Base-by-base conservation (phyloP, 2,113 vertebrate species). In the Poecilia latipinna region DNA sequence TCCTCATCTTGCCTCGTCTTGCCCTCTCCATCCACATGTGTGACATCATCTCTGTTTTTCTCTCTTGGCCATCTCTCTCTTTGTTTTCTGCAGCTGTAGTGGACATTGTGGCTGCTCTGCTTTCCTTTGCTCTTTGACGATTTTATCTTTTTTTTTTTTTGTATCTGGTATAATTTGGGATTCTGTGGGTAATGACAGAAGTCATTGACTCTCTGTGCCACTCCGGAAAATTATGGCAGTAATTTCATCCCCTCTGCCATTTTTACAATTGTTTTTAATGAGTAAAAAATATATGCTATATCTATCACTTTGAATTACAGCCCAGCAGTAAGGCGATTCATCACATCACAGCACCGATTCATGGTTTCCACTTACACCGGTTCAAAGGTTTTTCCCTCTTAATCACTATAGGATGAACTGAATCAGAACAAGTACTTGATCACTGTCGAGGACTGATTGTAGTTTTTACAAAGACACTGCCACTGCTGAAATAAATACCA, bases 31-130 rank as follows among this genome's bases (percentile, higher is more conserved):
- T 66, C 68, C 44, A 68, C 75, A 73, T 12, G 29, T 64, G 72
- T 86, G 88, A 90, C 86, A 83, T 89, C 85, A 85, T 68, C 82
- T 69, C 33, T 82, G 80, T 48, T 48, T 48, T 48, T 48, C 44
- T 19, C 4, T 48, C 44, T 48, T 17, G 44, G 44, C 12, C 44
- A 4, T 48, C 44, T 48, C 44, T 12, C 12, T 15, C 82, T 83
- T 75, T 61, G 70, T 78, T 85, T 68, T 78, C 66, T 82, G 68
- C 15, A 44, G 39, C 77, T 13, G 78, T 60, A 70, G 48, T 66
- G 64, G 74, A 80, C 54, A 37, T 69, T 67, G 64, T 39, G 57
- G 29, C 44, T 64, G 24, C 65, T 72, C 63, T 75, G 67, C 42
- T n/a, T 22, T 61, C 33, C 35, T 24, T 66, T 72, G 73, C 44